Base-by-base conservation (phyloP, 2,888 invertebrate species). In the Neoaliturus tenellus region DNA sequence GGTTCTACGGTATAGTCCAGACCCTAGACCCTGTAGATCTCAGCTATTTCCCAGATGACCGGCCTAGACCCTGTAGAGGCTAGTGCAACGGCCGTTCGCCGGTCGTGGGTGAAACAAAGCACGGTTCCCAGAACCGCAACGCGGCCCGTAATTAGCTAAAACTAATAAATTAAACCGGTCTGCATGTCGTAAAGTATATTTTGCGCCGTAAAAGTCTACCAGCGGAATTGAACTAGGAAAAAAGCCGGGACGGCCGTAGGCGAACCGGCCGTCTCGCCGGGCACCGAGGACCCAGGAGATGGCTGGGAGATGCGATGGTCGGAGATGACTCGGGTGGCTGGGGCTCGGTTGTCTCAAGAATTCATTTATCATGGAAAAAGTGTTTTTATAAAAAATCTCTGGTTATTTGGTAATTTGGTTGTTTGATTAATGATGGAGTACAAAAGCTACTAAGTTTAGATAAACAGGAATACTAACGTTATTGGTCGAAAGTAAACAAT, bases 81-180 rank as follows among this genome's bases (percentile, higher is more conserved):
- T 33, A 17, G 33, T 4, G 41, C 12, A 39, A 41, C 39, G 75
- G 75, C 6, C 48, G 39, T 41, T 75, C 44, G 48, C 75, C 75
- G 39, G 6, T 4, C 48, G 48, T 48, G 23, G 71, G 48, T 44
- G 75, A 48, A 28, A 41, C 48, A 48, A 41, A 75, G 75, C 39
- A 5, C 39, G 23, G 48, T 75, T 75, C 75, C 44, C 8, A 75
- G 75, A 75, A 75, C 75, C 31, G 48, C 75, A 75, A 44, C 31
- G 51, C 58, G 48, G 12, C 12, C 31, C 67, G 48, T 75, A 75
- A 75, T 75, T 75, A 75, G 39, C 23, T 75, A 75, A 41, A 75
- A 75, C 75, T 75, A 75, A 75, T 75, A 75, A 75, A 75, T 75
- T 75, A 75, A 75, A 41, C 75, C 44, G 71, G 75, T 25, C 75